phyloP scores from a whole-genome alignment of 1,140 invertebrate genomes.

The Galleria mellonella region DNA sequence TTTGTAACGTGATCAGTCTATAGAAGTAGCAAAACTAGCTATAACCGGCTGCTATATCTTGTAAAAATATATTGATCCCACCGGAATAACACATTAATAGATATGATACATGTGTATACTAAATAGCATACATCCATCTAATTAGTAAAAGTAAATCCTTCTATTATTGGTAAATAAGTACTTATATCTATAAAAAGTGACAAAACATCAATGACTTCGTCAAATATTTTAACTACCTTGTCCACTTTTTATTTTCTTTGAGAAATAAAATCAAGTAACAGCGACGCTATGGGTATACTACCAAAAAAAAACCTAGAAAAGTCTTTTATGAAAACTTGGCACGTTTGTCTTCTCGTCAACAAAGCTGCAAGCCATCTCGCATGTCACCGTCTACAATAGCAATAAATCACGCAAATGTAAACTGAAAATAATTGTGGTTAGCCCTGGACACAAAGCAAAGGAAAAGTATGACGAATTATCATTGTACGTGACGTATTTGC shows the following conservation, averaged over 20 bases:
- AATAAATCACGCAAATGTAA: constrained; percentile 5
- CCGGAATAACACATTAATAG: too few species aligned
- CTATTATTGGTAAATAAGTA: too few species aligned
- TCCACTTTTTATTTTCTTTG: too few species aligned
- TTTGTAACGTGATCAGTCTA: too few species aligned
- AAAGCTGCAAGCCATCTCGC: background rate
- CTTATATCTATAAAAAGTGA: too few species aligned
- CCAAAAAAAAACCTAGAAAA: background rate
- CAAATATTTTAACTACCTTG: background rate
- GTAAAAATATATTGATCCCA: too few species aligned
- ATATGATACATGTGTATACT: too few species aligned
- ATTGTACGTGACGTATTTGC: constrained; percentile 19
- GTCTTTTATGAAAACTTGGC: constrained; percentile 4
- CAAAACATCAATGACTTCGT: background rate
- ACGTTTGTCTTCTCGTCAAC: constrained; percentile 4
- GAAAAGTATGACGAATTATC: constrained; percentile 57
- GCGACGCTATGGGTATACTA: background rate
- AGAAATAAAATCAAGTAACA: background rate
- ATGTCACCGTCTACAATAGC: constrained; percentile 2
- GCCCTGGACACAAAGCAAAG: constrained; percentile 18
- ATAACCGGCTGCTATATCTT: too few species aligned
- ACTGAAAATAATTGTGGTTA: constrained; percentile 15
- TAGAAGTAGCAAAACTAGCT: too few species aligned
- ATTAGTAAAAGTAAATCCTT: too few species aligned
- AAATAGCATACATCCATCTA: too few species aligned